Conservation (phyloP, 2,113 vertebrate genomes). For the Engraulis encrasicolus region DNA sequence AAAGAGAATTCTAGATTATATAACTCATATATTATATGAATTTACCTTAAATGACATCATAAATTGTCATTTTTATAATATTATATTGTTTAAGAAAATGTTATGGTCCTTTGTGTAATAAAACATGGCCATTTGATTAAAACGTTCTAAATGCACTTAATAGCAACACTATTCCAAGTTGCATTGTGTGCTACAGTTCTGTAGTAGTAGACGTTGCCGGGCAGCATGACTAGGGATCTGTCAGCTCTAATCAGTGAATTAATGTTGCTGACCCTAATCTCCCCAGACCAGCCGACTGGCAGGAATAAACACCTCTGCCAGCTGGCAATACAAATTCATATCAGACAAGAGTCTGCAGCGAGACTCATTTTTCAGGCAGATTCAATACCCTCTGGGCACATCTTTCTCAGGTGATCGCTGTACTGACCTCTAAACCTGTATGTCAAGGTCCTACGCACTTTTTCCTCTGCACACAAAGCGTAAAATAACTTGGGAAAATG, state of each 20-base stretch:
- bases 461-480: not conserved
- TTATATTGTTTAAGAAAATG: no score
- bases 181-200: constrained; percentile 23
- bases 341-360: not conserved
- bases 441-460: not conserved
- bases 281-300: constrained; percentile 35
- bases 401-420: not conserved
- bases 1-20: no score
- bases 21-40: no score
- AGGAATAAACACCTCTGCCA: constrained; percentile 5
- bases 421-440: not conserved
- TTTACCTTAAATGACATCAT: no score
- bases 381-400: not conserved
- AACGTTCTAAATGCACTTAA: not conserved
- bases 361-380: not conserved
- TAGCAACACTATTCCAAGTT: not conserved
- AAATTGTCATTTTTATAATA: no score
- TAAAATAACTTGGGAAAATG: no score
- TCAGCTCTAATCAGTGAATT: constrained; percentile 58
- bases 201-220: not conserved
- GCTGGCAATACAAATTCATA: not conserved
- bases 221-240: constrained; percentile 48
- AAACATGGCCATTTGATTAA: not conserved
- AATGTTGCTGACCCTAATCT: constrained; percentile 66
- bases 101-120: no score